Percentiles rank a stretch among this genome's conserved stretches.
Evolutionary conservation across 2,113 vertebrate species (phyloP).

Genomic region (Eolophus roseicapilla): DNA sequence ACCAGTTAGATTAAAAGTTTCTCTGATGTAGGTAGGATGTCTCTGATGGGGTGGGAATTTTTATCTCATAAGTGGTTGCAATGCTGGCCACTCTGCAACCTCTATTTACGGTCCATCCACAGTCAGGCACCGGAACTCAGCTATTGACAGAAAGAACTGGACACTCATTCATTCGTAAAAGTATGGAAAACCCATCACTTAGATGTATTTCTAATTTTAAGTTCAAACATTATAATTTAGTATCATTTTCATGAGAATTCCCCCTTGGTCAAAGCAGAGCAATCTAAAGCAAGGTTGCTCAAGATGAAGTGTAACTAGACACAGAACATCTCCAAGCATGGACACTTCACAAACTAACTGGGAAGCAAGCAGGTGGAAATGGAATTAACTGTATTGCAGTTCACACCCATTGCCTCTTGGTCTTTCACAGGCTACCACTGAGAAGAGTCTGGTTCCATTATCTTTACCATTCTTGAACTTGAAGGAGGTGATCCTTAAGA

Average conservation of each 20-base stretch:
- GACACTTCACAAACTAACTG: neutral
- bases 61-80: neutral
- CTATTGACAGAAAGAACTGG: neutral
- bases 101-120: neutral
- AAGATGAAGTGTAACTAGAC: neutral
- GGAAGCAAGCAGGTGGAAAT: neutral
- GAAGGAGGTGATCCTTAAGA: accelerated
- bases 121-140: neutral
- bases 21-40: neutral
- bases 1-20: neutral
- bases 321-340: neutral
- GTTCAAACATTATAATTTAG: neutral
- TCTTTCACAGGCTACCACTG: neutral
- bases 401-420: neutral
- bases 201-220: neutral
- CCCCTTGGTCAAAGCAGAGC: neutral
- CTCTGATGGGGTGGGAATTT: neutral
- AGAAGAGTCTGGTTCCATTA: neutral
- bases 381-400: neutral
- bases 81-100: neutral
- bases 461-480: neutral
- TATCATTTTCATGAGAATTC: neutral
- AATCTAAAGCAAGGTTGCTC: neutral
- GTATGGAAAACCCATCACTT: neutral
- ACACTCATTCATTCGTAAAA: neutral